phyloP scores from a whole-genome alignment of 2,888 invertebrate species.

The Lasioglossum vierecki region DNA sequence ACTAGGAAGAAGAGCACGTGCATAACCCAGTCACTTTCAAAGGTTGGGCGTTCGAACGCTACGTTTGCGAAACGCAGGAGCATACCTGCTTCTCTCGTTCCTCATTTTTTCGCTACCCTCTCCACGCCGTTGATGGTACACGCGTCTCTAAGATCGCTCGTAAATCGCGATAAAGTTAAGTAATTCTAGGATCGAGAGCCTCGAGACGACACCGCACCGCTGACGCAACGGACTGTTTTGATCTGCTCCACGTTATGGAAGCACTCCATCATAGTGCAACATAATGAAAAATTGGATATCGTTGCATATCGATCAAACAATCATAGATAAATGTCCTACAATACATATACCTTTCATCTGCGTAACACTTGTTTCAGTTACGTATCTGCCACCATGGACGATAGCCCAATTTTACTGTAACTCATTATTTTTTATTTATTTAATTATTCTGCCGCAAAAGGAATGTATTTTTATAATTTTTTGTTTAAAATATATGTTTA shows the following conservation, averaged over 20 bases:
- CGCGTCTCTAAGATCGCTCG: conserved; percentile 62
- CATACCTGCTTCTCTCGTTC: conserved; percentile 53
- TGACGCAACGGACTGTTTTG: conserved; percentile 59
- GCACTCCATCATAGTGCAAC: background rate
- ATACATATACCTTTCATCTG: no score
- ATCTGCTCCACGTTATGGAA: conserved; percentile 23
- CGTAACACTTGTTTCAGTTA: no score
- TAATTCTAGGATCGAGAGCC: conserved; percentile 64
- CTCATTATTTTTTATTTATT: no score
- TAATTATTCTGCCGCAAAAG: no score
- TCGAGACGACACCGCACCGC: background rate
- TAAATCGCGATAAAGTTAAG: conserved; percentile 66
- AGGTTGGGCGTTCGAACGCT: conserved; percentile 73
- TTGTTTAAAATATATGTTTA: no score
- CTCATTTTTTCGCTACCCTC: background rate
- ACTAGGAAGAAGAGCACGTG: conserved; percentile 75
- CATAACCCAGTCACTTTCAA: conserved; percentile 74
- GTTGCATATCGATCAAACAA: no score
- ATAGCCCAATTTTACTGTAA: no score
- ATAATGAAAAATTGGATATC: background rate
- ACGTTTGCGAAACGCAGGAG: conserved; percentile 72
- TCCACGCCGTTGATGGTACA: conserved; percentile 29
- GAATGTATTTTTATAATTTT: no score
- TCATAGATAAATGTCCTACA: no score
- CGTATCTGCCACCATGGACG: no score